Base-by-base conservation (phyloP, 2,888 invertebrate genomes). In the Hololepta plana region DNA sequence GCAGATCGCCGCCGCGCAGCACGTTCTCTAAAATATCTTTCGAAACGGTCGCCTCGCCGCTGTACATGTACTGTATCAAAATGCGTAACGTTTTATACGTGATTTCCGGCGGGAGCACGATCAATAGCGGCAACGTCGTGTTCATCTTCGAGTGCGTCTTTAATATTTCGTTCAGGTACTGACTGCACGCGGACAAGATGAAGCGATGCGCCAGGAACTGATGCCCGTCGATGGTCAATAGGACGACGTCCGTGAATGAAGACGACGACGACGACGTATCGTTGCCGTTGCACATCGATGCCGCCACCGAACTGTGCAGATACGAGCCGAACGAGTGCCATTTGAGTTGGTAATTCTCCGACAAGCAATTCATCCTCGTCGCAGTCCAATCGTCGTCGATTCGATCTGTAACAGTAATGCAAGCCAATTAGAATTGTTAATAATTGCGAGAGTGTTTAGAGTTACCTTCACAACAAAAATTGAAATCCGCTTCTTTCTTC, bases 261-360 rank as follows among this genome's bases (percentile, higher is more conserved):
- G n/a, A n/a, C n/a, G n/a, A n/a, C n/a, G n/a, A n/a, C n/a, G n/a
- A n/a, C n/a, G n/a, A n/a, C n/a, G n/a, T n/a, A n/a, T n/a, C n/a
- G n/a, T n/a, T n/a, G n/a, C 81, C 81, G 43, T 76, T 79, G 32
- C 76, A 72, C 10, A 74, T 35, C 2, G 53, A 46, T 10, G 76
- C 72, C 31, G 82, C 75, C 25, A 84, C 75, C 34, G 80, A 81
- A 26, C 76, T 71, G 55, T 82, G 81, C 42, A 84, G 60, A 57
- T 82, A 79, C 15, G 74, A 67, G 43, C 74, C 69, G 60, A 80
- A 82, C 38, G 81, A 81, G 54, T 82, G 79, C 84, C 84, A 84
- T 62, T 84, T 84, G 27, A 84, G 61, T 55, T 84, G 82, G 53
- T 82, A 84, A 42, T 81, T 84, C 53, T 84, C 84, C 43, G 62